Conservation (phyloP, 92 coral and sea anemone genomes). For the Heteractis magnifica region DNA sequence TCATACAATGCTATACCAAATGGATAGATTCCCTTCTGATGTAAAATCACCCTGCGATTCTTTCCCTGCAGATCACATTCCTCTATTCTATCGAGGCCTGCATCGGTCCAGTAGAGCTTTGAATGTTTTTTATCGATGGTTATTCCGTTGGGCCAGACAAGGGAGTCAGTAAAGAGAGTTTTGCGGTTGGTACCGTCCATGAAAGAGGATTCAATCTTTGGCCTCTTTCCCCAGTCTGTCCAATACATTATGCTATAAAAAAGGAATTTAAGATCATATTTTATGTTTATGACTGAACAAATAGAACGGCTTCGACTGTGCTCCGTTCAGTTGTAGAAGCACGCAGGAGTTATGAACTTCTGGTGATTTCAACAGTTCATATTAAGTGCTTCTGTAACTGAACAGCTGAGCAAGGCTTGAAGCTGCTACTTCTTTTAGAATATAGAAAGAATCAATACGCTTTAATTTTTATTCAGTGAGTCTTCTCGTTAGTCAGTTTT, state of each 20-base stretch:
- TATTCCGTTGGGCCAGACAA: conserved; percentile 66
- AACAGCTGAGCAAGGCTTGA: no score
- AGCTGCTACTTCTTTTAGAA: no score
- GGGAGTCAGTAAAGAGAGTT: neutral
- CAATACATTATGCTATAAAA: conserved; percentile 46
- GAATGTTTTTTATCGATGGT: conserved; percentile 42
- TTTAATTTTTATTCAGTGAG: no score
- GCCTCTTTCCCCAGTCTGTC: conserved; percentile 48
- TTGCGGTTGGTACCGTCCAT: conserved; percentile 14
- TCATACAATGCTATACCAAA: neutral
- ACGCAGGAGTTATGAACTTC: no score
- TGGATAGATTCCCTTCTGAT: neutral
- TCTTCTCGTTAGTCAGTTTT: no score
- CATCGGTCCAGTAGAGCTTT: conserved; percentile 67
- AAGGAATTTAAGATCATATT: neutral
- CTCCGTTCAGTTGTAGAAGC: no score
- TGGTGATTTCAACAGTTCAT: no score
- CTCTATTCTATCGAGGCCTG: conserved; percentile 40
- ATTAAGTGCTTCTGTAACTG: no score
- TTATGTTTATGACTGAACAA: no score
- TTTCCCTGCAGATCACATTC: neutral
- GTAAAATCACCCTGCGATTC: neutral
- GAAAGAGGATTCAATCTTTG: conserved; percentile 47
- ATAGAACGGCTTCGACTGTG: no score
- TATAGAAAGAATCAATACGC: no score